Conservation (phyloP, 2,113 vertebrate species). For the Otis tarda region DNA sequence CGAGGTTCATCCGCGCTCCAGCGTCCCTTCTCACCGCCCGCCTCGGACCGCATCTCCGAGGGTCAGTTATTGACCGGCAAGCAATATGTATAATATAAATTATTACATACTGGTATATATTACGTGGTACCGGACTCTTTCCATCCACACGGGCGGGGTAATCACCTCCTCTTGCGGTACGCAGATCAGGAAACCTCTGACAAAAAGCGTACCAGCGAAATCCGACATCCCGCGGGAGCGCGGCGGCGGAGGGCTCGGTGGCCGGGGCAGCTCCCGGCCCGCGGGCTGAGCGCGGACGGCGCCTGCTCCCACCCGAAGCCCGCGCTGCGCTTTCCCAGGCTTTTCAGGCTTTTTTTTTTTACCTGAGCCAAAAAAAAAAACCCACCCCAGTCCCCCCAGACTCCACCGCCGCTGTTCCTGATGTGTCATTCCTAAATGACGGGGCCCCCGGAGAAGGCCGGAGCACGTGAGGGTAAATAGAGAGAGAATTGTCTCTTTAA, state of each 20-base stretch:
- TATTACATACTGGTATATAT: too few relatives aligned
- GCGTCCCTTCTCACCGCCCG: neutral
- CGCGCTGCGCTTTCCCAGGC: too few relatives aligned
- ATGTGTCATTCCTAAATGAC: neutral
- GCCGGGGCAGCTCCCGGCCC: too few relatives aligned
- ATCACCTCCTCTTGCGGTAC: rapidly evolving
- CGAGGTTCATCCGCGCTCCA: neutral
- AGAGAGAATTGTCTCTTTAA: neutral
- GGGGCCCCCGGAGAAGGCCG: neutral
- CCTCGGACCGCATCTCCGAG: rapidly evolving
- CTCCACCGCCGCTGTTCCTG: rapidly evolving
- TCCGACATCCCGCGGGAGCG: rapidly evolving
- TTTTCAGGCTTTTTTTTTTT: too few relatives aligned
- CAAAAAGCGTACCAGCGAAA: neutral
- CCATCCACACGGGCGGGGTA: rapidly evolving
- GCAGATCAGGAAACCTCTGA: neutral
- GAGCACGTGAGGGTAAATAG: neutral
- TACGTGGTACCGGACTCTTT: rapidly evolving
- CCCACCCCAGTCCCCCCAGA: neutral
- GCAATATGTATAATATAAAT: too few relatives aligned
- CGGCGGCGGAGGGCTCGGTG: neutral
- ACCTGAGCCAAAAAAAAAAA: neutral
- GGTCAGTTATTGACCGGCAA: neutral
- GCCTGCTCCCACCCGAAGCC: too few relatives aligned
- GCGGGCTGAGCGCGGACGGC: too few relatives aligned